These are phyloP conservation scores for Lateolabrax maculatus DNA, from an alignment of 2,797 vertebrate species.

Conservation along the genomic window DNA sequence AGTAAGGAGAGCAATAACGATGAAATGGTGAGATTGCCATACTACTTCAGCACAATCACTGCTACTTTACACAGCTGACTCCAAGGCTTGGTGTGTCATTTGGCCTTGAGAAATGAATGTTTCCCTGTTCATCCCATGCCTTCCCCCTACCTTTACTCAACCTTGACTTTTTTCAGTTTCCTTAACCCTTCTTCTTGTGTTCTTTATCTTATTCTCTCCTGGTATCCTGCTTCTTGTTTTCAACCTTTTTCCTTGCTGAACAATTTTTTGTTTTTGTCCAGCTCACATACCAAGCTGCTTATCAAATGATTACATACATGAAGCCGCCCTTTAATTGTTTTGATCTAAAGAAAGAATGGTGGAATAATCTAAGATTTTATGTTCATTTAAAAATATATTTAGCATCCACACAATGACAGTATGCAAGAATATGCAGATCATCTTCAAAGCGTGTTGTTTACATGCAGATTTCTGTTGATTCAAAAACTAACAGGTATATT, in stretches of 20 bases:
- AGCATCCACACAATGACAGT: conserved; percentile 24
- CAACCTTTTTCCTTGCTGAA: conserved; percentile 17
- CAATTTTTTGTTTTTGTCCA: conserved; percentile 41
- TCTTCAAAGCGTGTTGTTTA: conserved; percentile 47
- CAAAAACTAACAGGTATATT: conserved; percentile 26
- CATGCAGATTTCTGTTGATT: conserved; percentile 39
- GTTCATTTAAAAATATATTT: conserved; percentile 39
- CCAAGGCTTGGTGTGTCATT: conserved; percentile 34
- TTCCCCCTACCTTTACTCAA: conserved; percentile 8
- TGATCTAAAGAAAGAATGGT: conserved; percentile 26
- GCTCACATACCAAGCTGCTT: conserved; percentile 66
- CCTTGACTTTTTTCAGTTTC: conserved; percentile 27
- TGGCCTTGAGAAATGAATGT: conserved; percentile 68
- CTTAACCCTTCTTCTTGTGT: neutral
- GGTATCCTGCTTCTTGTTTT: conserved; percentile 31
- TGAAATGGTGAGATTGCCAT: conserved; percentile 64
- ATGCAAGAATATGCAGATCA: conserved; percentile 33
- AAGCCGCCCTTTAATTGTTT: conserved; percentile 45
- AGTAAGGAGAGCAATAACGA: conserved; percentile 78
- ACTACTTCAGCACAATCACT: conserved; percentile 81
- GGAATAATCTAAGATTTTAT: conserved; percentile 40
- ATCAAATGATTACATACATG: conserved; percentile 38
- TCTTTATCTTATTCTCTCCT: conserved; percentile 37
- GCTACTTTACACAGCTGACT: conserved; percentile 66
- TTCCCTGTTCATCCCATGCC: conserved; percentile 41